Evolutionary conservation across 2,113 vertebrate genomes (phyloP), one percentile per base, ranked within the genome.

Genomic region (Nothocercus julius): DNA sequence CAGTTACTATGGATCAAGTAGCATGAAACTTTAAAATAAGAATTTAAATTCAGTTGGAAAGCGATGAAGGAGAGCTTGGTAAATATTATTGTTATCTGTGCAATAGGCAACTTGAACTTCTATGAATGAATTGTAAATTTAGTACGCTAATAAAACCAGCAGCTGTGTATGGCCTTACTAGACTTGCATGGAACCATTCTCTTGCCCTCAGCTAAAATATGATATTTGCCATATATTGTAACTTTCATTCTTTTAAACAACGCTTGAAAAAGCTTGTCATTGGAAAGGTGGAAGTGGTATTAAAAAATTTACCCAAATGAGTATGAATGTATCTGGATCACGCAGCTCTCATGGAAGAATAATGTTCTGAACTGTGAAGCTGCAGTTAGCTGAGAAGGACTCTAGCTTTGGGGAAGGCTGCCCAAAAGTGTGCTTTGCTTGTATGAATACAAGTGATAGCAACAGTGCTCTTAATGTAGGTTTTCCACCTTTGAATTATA

Each of bases 11-110:
- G 94, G 70, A 77, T 72, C 47, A 95, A 90, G 51, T 78, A 95
- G 93, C 82, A 92, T n/a, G 75, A 97, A 94, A 87, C 40, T 78
- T 82, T 84, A 88, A 83, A 96, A 95, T 61, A 67, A 79, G 86
- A 91, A 73, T 81, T 96, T 96, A 70, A 88, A 80, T 92, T 93
- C 59, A 69, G 19, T 66, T 91, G 91, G 95, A 96, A 97, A 96
- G 16, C 3, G 13, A 87, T 94, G 69, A 91, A 97, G 58, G 59
- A 91, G 61, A 91, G 28, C 85, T 92, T 28, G 81, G 77, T 93
- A 76, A 95, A 80, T 10, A 58, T 94, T 94, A 84, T 66, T 94
- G 49, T 94, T 82, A 83, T 89, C 72, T 95, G 68, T 80, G 89
- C 85, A 91, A 90, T 87, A 96, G 68, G 42, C 25, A 92, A 85